Evolutionary conservation across 2,888 invertebrate species (phyloP).

Genomic region (Drosophila meridionalis): DNA sequence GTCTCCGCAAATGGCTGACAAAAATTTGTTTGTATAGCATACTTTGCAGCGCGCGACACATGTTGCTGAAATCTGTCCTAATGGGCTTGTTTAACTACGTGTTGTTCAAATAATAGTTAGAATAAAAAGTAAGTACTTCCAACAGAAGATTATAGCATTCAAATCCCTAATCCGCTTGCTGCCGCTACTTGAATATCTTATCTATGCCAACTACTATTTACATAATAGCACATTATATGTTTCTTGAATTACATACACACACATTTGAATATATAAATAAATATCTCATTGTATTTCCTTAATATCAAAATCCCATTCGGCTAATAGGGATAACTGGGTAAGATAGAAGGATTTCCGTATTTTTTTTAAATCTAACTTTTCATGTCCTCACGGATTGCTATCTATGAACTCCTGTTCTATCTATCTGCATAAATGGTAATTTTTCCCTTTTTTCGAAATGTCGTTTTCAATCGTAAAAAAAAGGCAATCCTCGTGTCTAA

Average conservation of each 20-base stretch:
- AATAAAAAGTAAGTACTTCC: neutral
- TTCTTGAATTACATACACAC: neutral
- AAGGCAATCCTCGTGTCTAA: neutral
- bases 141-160: neutral
- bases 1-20: conserved; percentile 33
- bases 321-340: neutral
- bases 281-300: neutral
- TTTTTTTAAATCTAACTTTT: neutral
- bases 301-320: neutral
- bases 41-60: conserved; percentile 22
- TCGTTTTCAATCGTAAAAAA: neutral
- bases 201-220: neutral
- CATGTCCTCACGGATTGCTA: neutral
- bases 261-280: conserved; percentile 1
- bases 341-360: neutral
- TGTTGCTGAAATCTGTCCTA: neutral
- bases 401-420: neutral
- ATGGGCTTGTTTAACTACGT: neutral
- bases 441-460: too few relatives aligned
- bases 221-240: conserved; percentile 7
- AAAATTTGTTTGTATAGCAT: conserved; percentile 17
- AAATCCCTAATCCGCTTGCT: neutral
- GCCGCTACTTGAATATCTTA: neutral
- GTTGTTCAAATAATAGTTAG: neutral
- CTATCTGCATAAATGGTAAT: neutral